phyloP scores from a whole-genome alignment of 2,113 vertebrate species.

The Trematomus loennbergii region DNA sequence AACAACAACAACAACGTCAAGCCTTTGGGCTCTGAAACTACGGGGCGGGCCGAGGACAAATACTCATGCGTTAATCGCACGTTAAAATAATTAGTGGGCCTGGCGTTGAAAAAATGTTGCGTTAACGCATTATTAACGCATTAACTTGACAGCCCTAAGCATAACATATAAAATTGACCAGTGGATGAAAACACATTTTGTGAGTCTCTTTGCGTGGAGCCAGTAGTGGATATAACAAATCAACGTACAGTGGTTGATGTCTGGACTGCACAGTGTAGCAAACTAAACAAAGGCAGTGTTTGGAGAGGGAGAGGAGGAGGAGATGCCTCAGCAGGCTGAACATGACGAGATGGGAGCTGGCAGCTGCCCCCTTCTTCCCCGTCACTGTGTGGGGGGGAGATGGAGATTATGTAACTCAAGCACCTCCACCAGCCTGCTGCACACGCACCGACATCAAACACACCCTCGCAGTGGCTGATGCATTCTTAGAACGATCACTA shows the following conservation, averaged over 20 bases:
- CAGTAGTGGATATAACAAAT: not conserved
- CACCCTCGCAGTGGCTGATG: constrained; percentile 23
- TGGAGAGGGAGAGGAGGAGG: not conserved
- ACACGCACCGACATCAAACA: constrained; percentile 43
- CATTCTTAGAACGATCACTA: constrained; percentile 8
- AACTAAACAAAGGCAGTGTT: not conserved
- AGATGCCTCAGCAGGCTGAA: constrained; percentile 40
- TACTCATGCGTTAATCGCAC: no score
- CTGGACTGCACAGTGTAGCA: not conserved
- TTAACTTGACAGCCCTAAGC: no score
- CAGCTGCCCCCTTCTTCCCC: constrained; percentile 62
- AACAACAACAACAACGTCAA: no score
- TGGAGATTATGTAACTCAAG: constrained; percentile 68
- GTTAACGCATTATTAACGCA: no score
- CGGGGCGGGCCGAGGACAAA: no score
- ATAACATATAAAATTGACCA: no score
- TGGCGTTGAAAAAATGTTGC: no score
- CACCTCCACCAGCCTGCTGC: constrained; percentile 58
- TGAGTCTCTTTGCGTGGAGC: constrained; percentile 22
- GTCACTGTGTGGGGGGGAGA: constrained; percentile 56
- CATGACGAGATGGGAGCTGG: constrained; percentile 72
- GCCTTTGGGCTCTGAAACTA: no score
- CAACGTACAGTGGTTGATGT: not conserved
- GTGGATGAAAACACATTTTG: not conserved
- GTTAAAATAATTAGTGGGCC: no score